Percentiles rank a stretch among this genome's conserved stretches.
phyloP scores from a whole-genome alignment of 1,140 invertebrate species.

The Leptinotarsa lineolata region DNA sequence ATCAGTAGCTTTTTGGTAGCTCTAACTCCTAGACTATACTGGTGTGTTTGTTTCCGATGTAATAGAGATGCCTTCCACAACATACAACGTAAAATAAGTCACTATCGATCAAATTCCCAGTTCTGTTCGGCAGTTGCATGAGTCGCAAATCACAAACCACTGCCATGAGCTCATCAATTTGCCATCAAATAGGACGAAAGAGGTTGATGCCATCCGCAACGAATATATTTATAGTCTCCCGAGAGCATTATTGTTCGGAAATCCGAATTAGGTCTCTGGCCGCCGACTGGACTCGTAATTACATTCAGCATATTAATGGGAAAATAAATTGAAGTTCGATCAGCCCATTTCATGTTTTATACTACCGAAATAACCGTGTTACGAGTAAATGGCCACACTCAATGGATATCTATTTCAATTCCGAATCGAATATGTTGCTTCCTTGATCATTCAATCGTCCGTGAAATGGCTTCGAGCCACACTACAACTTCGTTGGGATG shows the following conservation, averaged over 20 bases:
- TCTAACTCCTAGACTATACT: too few species aligned
- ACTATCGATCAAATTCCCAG: too few species aligned
- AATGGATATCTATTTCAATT: conserved; percentile 16
- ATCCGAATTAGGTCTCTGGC: conserved; percentile 27
- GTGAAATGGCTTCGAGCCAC: neutral
- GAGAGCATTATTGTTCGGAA: conserved; percentile 17
- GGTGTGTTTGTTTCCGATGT: too few species aligned
- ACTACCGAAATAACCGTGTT: conserved; percentile 38
- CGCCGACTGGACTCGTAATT: conserved; percentile 44
- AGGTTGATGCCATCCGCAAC: conserved; percentile 14
- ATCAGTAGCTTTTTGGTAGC: too few species aligned
- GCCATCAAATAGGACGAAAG: conserved; percentile 5
- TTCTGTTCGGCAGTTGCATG: too few species aligned
- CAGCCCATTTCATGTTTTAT: conserved; percentile 46
- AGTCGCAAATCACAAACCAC: neutral
- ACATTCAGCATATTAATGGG: conserved; percentile 52
- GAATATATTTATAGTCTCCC: conserved; percentile 9
- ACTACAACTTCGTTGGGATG: neutral
- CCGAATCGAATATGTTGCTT: conserved; percentile 9
- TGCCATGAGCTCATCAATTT: neutral
- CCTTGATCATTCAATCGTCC: conserved; percentile 13
- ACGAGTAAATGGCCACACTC: conserved; percentile 5
- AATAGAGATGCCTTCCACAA: too few species aligned
- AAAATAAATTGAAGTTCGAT: conserved; percentile 51
- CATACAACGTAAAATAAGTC: too few species aligned